A percentile compares a stretch with the other conserved stretches of the same genome.
These are phyloP conservation scores for Ia io DNA, from an alignment of 2,113 vertebrate species.

Conservation along the genomic window DNA sequence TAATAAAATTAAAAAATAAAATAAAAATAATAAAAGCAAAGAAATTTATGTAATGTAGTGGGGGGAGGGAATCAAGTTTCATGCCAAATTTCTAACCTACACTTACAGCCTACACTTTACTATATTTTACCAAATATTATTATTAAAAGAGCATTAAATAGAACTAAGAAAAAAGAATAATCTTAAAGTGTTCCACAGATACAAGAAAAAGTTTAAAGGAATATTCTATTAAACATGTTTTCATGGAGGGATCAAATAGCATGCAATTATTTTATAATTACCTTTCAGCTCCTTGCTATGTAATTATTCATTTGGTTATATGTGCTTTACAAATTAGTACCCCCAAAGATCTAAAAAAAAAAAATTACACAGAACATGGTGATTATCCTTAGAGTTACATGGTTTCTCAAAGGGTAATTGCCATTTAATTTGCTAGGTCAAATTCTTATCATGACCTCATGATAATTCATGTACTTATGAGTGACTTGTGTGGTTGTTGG, in stretches of 20 bases:
- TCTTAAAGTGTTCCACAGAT: background rate
- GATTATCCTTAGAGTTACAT: conserved; percentile 63
- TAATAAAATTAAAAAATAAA: background rate
- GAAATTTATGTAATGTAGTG: background rate
- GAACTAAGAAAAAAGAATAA: background rate
- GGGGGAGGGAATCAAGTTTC: background rate
- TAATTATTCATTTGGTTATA: conserved; percentile 65
- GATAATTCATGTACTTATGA: conserved; percentile 3
- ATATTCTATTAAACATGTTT: conserved; percentile 50
- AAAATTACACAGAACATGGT: conserved; percentile 47
- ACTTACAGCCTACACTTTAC: background rate
- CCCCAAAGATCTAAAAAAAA: conserved; percentile 55
- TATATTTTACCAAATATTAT: conserved; percentile 39
- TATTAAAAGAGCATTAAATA: background rate
- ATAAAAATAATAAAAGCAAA: background rate
- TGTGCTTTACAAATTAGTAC: conserved; percentile 64
- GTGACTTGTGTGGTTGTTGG: background rate
- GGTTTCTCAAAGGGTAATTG: conserved; percentile 59
- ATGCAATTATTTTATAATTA: conserved; percentile 65
- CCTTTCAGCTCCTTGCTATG: conserved; percentile 52
- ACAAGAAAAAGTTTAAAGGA: conserved; percentile 39
- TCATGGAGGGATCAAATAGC: conserved; percentile 50
- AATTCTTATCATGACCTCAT: conserved; percentile 40
- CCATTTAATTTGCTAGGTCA: conserved; percentile 54
- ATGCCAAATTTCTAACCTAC: background rate